phyloP scores from a whole-genome alignment of 2,888 invertebrate species.

The Monopis laevigella region DNA sequence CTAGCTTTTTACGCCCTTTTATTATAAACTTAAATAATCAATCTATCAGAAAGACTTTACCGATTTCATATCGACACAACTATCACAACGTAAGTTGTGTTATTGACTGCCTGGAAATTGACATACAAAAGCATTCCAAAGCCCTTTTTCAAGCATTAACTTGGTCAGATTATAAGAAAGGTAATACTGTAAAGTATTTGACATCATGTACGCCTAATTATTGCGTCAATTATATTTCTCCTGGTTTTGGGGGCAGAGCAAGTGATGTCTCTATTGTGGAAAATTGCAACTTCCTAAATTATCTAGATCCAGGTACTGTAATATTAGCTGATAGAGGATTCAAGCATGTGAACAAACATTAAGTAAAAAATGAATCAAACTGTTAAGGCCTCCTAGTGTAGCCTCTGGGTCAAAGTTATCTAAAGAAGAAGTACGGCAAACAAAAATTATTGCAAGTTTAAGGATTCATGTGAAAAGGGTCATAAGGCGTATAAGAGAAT shows the following conservation, averaged over 20 bases:
- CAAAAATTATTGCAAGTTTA: constrained; percentile 22
- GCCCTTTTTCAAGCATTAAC: constrained; percentile 8
- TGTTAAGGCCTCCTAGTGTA: constrained; percentile 20
- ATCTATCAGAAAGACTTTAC: constrained; percentile 5
- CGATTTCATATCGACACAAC: constrained; percentile 11
- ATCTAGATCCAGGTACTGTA: constrained; percentile 16
- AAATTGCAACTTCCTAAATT: constrained; percentile 19
- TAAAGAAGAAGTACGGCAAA: constrained; percentile 19
- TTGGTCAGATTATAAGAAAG: constrained; percentile 13
- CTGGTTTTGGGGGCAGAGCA: constrained; percentile 15
- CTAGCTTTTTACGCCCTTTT: constrained; percentile 2
- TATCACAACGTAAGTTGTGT: constrained; percentile 11
- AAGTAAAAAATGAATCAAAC: constrained; percentile 11
- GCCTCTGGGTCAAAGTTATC: constrained; percentile 15
- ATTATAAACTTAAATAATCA: constrained; percentile 7
- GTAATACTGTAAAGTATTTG: constrained; percentile 11
- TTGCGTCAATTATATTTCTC: constrained; percentile 12
- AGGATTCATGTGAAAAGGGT: constrained; percentile 21
- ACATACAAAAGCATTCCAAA: constrained; percentile 12
- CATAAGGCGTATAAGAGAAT: constrained; percentile 20
- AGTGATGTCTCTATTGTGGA: constrained; percentile 19
- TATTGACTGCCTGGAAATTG: constrained; percentile 13
- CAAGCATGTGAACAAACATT: constrained; percentile 20
- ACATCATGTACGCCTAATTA: constrained; percentile 10
- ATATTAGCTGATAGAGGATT: constrained; percentile 23